Base-by-base conservation (phyloP, 1,140 invertebrate genomes). In the Antheraea mylitta region DNA sequence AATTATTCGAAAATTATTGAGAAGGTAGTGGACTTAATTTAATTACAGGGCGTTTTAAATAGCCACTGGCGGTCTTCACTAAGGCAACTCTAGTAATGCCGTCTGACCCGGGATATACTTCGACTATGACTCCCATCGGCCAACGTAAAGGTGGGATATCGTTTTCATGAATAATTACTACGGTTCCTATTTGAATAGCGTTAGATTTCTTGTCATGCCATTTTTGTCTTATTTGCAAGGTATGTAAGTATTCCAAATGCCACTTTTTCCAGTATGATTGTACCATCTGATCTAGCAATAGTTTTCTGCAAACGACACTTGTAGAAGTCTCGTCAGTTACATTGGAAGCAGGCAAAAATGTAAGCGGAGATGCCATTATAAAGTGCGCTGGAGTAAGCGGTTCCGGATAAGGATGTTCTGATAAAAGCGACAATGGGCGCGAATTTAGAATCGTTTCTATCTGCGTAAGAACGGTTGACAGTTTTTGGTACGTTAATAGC, bases 401-500 rank as follows among this genome's bases (percentile, higher is more conserved):
- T 22, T 61, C 59, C 19, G 19, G 59, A 18, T 61, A 19, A 18
- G 13, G 59, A 18, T 13, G 10, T 18, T 61, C 19, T n/a, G 19
- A 61, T 19, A 18, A 19, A 18, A 11, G 10, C 13, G 10, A 18
- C 19, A 67, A 18, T 18, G 66, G 66, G 58, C 66, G 53, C 58
- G 6, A 60, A 37, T 60, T 67, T 45, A 66, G 22, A 42, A 66
- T 42, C 10, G n/a, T 45, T 48, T 66, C 64, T 9, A 53, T 53
- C 37, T 66, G 64, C 11, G 19, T 48, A n/a, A 66, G 38, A 13
- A 66, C 42, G 16, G 64, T 66, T 19, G 18, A 53, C n/a, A 66
- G 18, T 18, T 66, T 38, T 53, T 66, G 38, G 48, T 42, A 66
- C n/a, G 64, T 66, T 8, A 66, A n/a, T 8, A 66, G 10, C n/a